These are phyloP conservation scores for Cavia aperea DNA, from an alignment of 2,113 vertebrate species.

Conservation along the genomic window DNA sequence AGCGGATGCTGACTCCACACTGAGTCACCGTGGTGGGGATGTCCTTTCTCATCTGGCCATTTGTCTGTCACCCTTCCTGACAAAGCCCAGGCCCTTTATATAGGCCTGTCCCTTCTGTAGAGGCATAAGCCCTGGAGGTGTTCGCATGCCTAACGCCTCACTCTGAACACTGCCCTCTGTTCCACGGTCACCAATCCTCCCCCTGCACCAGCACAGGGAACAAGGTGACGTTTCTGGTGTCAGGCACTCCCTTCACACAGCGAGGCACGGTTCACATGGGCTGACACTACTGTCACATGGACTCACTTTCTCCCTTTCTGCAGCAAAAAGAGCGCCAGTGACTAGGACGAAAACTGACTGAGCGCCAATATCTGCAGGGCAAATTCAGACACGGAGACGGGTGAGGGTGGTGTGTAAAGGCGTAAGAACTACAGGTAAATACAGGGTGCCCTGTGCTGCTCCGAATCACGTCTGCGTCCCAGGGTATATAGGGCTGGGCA, in stretches of 20 bases:
- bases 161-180: too few species aligned
- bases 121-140: neutral
- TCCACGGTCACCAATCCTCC: neutral
- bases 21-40: neutral
- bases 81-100: neutral
- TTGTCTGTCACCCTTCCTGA: neutral
- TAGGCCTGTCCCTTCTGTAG: neutral
- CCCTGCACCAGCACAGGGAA: rapidly evolving
- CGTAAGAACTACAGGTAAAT: neutral
- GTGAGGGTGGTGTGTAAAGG: neutral
- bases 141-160: rapidly evolving
- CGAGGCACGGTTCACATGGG: too few species aligned
- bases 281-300: rapidly evolving
- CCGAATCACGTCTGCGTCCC: rapidly evolving
- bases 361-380: rapidly evolving
- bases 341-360: rapidly evolving
- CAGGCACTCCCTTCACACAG: neutral
- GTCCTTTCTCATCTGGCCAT: neutral
- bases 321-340: neutral
- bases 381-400: rapidly evolving
- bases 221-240: rapidly evolving
- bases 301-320: neutral
- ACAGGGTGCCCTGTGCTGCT: neutral
- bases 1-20: neutral
- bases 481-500: too few species aligned